These are phyloP conservation scores for Hofmannophila pseudospretella DNA, from an alignment of 2,888 invertebrate species.

Conservation along the genomic window DNA sequence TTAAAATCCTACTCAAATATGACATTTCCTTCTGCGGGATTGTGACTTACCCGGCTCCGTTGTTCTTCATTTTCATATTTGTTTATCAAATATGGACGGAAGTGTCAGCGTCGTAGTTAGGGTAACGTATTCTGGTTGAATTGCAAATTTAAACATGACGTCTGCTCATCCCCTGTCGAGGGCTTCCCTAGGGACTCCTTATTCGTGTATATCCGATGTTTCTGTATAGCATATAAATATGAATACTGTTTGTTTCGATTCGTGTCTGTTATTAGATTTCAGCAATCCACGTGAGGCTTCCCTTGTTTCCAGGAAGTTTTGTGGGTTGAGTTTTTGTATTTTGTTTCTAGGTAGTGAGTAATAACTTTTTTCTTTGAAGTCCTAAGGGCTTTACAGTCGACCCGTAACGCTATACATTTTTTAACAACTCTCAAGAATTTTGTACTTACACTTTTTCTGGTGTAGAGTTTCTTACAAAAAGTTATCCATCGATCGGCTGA, in stretches of 20 bases:
- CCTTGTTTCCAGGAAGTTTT: not conserved
- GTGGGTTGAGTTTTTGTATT: not conserved
- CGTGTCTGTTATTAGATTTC: constrained; percentile 8
- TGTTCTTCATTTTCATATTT: constrained; percentile 31
- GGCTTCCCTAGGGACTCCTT: constrained; percentile 16
- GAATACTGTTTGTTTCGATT: constrained; percentile 10
- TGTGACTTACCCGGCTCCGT: not conserved
- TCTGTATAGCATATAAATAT: constrained; percentile 7
- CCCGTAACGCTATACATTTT: too few species aligned
- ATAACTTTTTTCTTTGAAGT: not conserved
- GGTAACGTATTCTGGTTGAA: constrained; percentile 36
- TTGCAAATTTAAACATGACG: constrained; percentile 59
- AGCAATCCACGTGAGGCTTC: not conserved
- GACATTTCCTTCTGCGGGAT: too few species aligned
- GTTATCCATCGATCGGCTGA: too few species aligned
- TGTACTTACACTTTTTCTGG: too few species aligned
- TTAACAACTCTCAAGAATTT: too few species aligned
- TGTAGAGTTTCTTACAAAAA: not conserved
- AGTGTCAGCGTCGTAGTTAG: constrained; percentile 33
- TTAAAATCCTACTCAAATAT: too few species aligned
- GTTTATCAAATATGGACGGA: constrained; percentile 35
- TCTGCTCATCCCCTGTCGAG: constrained; percentile 12
- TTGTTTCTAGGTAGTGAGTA: too few species aligned
- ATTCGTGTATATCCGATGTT: constrained; percentile 8
- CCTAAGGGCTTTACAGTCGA: not conserved